These are phyloP conservation scores for Nicator chloris DNA, from an alignment of 2,113 vertebrate species.

Conservation along the genomic window DNA sequence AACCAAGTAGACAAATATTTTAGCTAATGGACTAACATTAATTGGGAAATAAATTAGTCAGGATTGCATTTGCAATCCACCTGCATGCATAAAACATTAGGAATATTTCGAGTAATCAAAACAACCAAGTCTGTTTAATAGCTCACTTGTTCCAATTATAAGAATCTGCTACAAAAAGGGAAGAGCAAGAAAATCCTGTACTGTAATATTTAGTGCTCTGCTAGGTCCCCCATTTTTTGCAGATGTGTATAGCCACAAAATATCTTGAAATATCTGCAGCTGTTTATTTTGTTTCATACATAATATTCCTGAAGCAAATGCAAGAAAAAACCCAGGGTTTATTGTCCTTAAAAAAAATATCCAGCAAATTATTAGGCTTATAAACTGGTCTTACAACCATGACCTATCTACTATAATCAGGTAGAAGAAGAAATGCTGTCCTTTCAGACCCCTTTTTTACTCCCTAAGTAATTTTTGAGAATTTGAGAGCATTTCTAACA, in stretches of 20 bases:
- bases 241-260: neutral
- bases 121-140: neutral
- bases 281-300: neutral
- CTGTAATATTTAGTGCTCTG: neutral
- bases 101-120: conserved; percentile 40
- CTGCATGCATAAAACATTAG: conserved; percentile 32
- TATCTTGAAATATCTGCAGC: neutral
- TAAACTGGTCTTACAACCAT: neutral
- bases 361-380: neutral
- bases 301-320: neutral
- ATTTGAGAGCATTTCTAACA: neutral
- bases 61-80: conserved; percentile 30
- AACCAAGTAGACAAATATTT: conserved; percentile 48
- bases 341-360: neutral
- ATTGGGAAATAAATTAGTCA: conserved; percentile 53
- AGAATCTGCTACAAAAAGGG: neutral
- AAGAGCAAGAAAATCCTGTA: neutral
- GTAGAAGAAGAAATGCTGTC: neutral
- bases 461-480: neutral
- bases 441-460: neutral
- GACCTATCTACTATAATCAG: neutral
- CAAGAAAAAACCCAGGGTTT: neutral
- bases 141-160: neutral
- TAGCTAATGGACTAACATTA: conserved; percentile 37
- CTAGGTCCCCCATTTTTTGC: neutral